These are phyloP conservation scores for Panthera uncia DNA, from an alignment of 2,113 vertebrate genomes.

Conservation along the genomic window DNA sequence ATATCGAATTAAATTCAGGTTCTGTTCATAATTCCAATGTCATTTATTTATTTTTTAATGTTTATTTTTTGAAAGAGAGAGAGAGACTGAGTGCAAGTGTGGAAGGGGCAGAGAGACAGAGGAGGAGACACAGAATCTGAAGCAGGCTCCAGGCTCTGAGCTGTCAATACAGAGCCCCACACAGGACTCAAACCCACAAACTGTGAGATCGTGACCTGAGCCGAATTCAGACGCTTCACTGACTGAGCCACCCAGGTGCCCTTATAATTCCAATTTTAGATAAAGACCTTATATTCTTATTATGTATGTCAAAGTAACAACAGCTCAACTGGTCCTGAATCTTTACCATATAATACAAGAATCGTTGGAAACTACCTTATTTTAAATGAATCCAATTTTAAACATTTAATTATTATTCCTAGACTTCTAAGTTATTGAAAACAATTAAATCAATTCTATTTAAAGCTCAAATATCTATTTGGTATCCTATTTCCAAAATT, in stretches of 20 bases:
- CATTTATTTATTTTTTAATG: too few relatives aligned
- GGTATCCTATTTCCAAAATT: neutral
- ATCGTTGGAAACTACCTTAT: neutral
- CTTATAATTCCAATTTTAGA: neutral
- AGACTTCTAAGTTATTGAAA: neutral
- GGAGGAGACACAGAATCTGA: too few relatives aligned
- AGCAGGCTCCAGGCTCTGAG: too few relatives aligned
- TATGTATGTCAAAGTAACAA: neutral
- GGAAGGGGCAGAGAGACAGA: too few relatives aligned
- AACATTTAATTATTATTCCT: neutral
- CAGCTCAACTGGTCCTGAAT: neutral
- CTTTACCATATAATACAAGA: neutral
- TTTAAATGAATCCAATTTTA: constrained; percentile 21
- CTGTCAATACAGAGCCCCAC: too few relatives aligned
- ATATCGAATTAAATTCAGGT: neutral
- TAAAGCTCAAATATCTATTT: constrained; percentile 1
- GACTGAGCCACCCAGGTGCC: too few relatives aligned
- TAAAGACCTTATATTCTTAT: constrained; percentile 6
- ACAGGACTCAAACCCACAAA: too few relatives aligned
- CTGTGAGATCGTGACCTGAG: too few relatives aligned
- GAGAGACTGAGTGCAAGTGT: too few relatives aligned
- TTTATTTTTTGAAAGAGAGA: too few relatives aligned
- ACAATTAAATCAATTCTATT: neutral
- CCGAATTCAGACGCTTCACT: too few relatives aligned
- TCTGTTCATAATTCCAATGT: neutral